Percentiles rank a stretch among this genome's conserved stretches.
phyloP scores from a whole-genome alignment of 2,113 vertebrate genomes.

The Rhynchomys soricoides region DNA sequence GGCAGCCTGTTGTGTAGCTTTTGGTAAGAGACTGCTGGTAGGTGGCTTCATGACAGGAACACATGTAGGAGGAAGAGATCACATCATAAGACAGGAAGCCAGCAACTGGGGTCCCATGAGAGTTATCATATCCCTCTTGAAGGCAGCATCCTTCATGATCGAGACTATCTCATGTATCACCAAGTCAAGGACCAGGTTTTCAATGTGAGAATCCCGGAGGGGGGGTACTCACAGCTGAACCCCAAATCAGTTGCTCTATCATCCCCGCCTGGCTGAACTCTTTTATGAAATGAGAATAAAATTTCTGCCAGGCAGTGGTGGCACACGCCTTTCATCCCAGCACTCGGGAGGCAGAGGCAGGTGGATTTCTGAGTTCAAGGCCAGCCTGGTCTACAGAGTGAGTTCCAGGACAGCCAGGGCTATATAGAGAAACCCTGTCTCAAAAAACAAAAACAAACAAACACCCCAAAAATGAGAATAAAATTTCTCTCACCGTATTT shows the following conservation, averaged over 20 bases:
- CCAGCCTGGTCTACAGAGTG: no score
- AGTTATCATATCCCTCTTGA: background rate
- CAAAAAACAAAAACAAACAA: no score
- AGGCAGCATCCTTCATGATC: background rate
- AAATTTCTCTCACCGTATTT: background rate
- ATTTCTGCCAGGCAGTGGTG: background rate
- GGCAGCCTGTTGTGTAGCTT: background rate
- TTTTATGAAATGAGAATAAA: constrained; percentile 15
- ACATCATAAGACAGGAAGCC: background rate
- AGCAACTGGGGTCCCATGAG: background rate
- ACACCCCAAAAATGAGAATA: constrained; percentile 34
- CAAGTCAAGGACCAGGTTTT: background rate
- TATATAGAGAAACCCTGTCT: no score
- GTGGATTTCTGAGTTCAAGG: no score
- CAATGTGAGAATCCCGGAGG: background rate
- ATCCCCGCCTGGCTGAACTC: background rate
- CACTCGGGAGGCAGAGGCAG: no score
- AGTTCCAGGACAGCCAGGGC: no score
- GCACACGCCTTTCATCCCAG: no score
- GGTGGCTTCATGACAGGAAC: background rate
- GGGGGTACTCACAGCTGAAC: background rate
- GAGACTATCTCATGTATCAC: background rate
- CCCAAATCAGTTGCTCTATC: background rate
- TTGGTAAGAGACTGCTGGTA: background rate
- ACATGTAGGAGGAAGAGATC: background rate